phyloP scores from a whole-genome alignment of 2,113 vertebrate genomes.

The Calyptomena viridis region DNA sequence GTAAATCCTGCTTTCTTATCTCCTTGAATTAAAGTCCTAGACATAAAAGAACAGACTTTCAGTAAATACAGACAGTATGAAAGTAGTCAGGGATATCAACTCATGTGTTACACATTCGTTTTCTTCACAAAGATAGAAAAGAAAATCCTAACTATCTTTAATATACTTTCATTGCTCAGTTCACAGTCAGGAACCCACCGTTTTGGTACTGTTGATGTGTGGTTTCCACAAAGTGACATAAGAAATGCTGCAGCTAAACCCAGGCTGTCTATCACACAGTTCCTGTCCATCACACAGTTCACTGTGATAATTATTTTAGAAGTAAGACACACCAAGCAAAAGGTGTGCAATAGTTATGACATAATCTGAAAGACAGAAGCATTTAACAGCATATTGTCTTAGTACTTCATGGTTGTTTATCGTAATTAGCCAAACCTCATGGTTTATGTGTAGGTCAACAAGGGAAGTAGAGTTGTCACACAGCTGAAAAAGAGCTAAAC shows the following conservation, averaged over 20 bases:
- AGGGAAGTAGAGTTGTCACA: neutral
- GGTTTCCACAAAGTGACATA: neutral
- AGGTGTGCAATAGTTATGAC: neutral
- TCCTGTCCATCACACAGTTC: neutral
- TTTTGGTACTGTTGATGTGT: neutral
- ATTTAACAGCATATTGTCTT: neutral
- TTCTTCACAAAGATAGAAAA: neutral
- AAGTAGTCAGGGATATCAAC: neutral
- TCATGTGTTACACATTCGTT: neutral
- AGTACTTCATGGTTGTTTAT: neutral
- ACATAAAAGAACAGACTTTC: neutral
- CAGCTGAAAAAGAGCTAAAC: neutral
- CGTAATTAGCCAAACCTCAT: neutral
- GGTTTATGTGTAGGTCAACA: neutral
- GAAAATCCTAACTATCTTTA: neutral
- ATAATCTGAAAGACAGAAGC: neutral
- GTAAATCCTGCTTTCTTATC: slow-evolving; percentile 93
- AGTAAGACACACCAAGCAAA: neutral
- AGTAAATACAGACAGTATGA: neutral
- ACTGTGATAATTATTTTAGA: neutral
- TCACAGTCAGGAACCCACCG: neutral
- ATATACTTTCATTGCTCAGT: neutral
- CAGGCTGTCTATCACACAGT: neutral
- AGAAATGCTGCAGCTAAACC: neutral
- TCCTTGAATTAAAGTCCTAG: slow-evolving; percentile 94